phyloP scores from a whole-genome alignment of 2,888 invertebrate genomes.

The Nasonia oneida region DNA sequence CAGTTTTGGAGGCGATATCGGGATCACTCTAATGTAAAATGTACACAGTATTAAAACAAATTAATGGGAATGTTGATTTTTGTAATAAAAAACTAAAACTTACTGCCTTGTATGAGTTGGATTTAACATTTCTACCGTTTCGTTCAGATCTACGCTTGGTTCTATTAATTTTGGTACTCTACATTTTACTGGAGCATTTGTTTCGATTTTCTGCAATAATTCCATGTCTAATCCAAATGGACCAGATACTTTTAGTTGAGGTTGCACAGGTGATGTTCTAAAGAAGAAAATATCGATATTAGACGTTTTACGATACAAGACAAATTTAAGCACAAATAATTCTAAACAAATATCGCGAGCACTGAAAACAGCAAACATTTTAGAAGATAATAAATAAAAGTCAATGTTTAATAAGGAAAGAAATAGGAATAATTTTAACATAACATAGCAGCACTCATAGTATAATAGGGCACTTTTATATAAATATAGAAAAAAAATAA shows the following conservation, averaged over 20 bases:
- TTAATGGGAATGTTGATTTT: neutral
- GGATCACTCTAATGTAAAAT: constrained; percentile 59
- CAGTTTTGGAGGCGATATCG: constrained; percentile 81
- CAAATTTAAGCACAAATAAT: neutral
- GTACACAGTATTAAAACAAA: neutral
- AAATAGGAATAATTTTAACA: constrained; percentile 11
- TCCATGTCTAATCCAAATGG: constrained; percentile 90
- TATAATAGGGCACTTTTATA: neutral
- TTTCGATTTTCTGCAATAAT: constrained; percentile 86
- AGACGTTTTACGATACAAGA: neutral
- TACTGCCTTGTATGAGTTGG: constrained; percentile 69
- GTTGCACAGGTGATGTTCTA: constrained; percentile 68
- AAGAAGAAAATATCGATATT: constrained; percentile 38
- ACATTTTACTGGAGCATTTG: constrained; percentile 74
- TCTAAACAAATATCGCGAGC: neutral
- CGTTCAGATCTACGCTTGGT: constrained; percentile 72
- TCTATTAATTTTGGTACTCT: constrained; percentile 78
- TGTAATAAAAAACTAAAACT: constrained; percentile 61
- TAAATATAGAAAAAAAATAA: neutral
- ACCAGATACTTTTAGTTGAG: constrained; percentile 81
- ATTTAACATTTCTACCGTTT: constrained; percentile 67
- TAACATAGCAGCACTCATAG: constrained; percentile 11
- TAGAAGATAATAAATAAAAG: neutral
- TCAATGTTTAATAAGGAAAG: neutral
- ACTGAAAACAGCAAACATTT: constrained; percentile 5